Conservation (phyloP, 2,888 invertebrate genomes). For the Stenoptilia bipunctidactyla region DNA sequence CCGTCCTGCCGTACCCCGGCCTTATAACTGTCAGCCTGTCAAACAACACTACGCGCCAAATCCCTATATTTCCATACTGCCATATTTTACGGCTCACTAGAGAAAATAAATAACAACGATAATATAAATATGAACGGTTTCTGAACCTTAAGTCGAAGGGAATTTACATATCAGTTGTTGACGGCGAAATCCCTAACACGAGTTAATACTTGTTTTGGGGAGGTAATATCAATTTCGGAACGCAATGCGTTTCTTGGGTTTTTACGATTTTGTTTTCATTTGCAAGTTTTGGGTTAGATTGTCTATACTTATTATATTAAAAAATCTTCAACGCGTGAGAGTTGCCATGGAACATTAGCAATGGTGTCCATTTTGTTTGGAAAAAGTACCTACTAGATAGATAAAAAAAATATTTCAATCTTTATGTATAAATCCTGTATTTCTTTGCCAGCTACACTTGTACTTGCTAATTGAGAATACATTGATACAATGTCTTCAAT, state of each 20-base stretch:
- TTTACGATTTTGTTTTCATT: constrained; percentile 11
- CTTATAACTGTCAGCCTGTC: constrained; percentile 67
- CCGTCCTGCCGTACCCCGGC: constrained; percentile 20
- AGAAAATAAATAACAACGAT: constrained; percentile 66
- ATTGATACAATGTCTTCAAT: too few species aligned
- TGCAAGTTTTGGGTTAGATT: not conserved
- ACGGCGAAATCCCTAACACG: constrained; percentile 49
- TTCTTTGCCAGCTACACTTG: too few species aligned
- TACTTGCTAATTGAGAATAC: too few species aligned
- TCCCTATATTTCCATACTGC: constrained; percentile 62
- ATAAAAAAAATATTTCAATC: too few species aligned
- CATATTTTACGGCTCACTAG: constrained; percentile 61
- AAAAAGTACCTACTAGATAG: too few species aligned
- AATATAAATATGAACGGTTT: constrained; percentile 61
- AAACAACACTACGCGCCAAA: constrained; percentile 54
- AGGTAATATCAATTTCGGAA: constrained; percentile 29
- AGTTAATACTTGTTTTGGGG: constrained; percentile 38
- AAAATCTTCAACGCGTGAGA: too few species aligned
- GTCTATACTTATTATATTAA: too few species aligned
- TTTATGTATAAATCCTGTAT: too few species aligned
- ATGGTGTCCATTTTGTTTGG: too few species aligned
- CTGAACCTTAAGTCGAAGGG: constrained; percentile 48
- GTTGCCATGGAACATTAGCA: too few species aligned
- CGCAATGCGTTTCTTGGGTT: not conserved
- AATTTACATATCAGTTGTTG: constrained; percentile 67